Evolutionary conservation across 2,113 vertebrate species (phyloP), one percentile per base, ranked within the genome.

Genomic region (Girardinichthys multiradiatus): DNA sequence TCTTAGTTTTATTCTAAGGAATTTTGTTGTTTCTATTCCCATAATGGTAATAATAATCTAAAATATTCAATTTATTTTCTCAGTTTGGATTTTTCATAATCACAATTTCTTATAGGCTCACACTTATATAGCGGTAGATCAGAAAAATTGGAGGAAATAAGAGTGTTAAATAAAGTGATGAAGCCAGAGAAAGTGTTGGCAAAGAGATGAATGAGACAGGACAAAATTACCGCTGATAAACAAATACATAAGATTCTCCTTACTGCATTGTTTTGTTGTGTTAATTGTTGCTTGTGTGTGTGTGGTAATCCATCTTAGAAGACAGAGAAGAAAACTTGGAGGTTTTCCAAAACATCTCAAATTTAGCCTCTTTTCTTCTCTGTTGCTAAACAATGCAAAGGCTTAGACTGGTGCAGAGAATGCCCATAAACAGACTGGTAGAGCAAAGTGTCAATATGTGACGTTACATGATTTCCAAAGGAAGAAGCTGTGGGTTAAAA

Each of bases 241-340:
- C 45, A n/a, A 62, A 37, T 72, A 48, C 79, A 80, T 78, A 64
- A 72, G 4, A 37, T 48, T 61, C 57, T 58, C 57, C 57, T 66
- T 65, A 4, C 42, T 1, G 17, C 48, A 57, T 28, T 57, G 19
- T 60, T 66, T 74, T 64, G 69, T 17, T 11, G 28, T 66, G 77
- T 42, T 60, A 27, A 58, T 35, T 48, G 24, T 59, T 60, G 57
- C 28, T 30, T 58, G 77, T 24, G 15, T 19, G 60, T 28, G 74
- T 66, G 70, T 26, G 45, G 48, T 76, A 62, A 80, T 83, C 68
- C 28, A 11, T 80, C 59, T 64, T 57, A 69, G 70, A 33, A n/a
- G 37, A 74, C 27, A 31, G 59, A 65, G 68, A 48, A n/a, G 6
- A 29, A 58, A 66, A 42, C 29, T 39, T 69, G 64, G 80, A 67